These are phyloP conservation scores for Platyscapa corneri DNA, from an alignment of 1,140 invertebrate species.

Conservation along the genomic window DNA sequence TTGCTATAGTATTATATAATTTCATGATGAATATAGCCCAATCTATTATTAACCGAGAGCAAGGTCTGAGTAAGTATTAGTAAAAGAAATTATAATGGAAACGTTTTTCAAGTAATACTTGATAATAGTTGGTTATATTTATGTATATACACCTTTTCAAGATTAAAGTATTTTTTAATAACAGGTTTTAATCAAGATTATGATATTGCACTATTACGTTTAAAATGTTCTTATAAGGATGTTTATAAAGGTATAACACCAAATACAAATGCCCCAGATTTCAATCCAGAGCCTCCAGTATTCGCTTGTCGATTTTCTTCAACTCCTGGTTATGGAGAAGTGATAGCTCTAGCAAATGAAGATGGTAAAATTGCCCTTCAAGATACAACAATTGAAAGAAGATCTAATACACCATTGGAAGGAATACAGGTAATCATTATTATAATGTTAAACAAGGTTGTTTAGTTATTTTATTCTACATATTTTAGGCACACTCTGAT, in stretches of 20 bases:
- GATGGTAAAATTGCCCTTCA: constrained; percentile 84
- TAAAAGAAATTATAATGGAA: not conserved
- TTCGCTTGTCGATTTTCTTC: constrained; percentile 73
- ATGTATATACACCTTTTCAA: no score
- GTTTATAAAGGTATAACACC: constrained; percentile 69
- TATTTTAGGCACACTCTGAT: constrained; percentile 84
- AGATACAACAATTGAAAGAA: constrained; percentile 67
- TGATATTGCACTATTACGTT: constrained; percentile 64
- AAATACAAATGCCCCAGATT: constrained; percentile 57
- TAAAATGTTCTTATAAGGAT: constrained; percentile 66
- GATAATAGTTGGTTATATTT: not conserved
- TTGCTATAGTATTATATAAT: not conserved
- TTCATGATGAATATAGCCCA: constrained; percentile 65
- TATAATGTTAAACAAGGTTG: no score
- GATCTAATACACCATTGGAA: constrained; percentile 20
- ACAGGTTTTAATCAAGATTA: constrained; percentile 62
- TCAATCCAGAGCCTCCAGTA: constrained; percentile 65
- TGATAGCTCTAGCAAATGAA: constrained; percentile 88
- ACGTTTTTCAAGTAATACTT: no score
- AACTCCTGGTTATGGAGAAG: constrained; percentile 77
- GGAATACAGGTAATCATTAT: constrained; percentile 39
- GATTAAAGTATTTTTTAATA: not conserved
- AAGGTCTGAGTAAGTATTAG: constrained; percentile 64
- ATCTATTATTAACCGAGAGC: constrained; percentile 61
- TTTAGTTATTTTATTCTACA: no score